These are phyloP conservation scores for Rhizoglyphus robini DNA, from an alignment of 1,140 invertebrate species.

Conservation along the genomic window DNA sequence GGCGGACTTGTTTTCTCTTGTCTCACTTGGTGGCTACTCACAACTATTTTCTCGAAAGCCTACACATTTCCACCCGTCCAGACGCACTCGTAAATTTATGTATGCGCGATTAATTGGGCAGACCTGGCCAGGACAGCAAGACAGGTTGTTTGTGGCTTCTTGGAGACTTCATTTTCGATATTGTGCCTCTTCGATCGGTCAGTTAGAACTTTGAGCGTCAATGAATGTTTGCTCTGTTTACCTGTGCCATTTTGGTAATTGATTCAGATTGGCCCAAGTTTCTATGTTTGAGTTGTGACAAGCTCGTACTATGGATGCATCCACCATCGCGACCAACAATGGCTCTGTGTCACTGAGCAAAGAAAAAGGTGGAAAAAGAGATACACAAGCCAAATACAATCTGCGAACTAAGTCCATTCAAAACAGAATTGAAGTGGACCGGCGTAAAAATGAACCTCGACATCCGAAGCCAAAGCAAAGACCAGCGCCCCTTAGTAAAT, in stretches of 20 bases:
- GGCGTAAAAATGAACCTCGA: conserved; percentile 30
- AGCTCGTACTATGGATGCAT: neutral
- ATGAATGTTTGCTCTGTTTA: neutral
- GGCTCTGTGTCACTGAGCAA: neutral
- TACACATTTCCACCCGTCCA: neutral
- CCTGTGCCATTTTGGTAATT: neutral
- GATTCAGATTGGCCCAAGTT: too few relatives aligned
- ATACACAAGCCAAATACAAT: neutral
- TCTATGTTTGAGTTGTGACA: neutral
- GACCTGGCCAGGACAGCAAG: conserved; percentile 14
- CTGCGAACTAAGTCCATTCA: conserved; percentile 29
- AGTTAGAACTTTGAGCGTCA: too few relatives aligned
- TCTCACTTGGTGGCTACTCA: neutral
- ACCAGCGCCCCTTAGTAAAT: conserved; percentile 71
- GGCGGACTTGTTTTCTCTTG: conserved; percentile 9
- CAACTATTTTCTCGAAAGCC: neutral
- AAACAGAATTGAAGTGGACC: conserved; percentile 38
- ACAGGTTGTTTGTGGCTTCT: neutral
- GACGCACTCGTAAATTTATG: neutral
- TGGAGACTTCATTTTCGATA: neutral
- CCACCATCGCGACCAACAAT: neutral
- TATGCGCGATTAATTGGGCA: conserved; percentile 12
- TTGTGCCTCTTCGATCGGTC: neutral
- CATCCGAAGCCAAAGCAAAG: conserved; percentile 47
- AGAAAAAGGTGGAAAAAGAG: neutral